Evolutionary conservation across 2,113 vertebrate species (phyloP), one percentile per base, ranked within the genome.

Genomic region (Oostethus manadensis): DNA sequence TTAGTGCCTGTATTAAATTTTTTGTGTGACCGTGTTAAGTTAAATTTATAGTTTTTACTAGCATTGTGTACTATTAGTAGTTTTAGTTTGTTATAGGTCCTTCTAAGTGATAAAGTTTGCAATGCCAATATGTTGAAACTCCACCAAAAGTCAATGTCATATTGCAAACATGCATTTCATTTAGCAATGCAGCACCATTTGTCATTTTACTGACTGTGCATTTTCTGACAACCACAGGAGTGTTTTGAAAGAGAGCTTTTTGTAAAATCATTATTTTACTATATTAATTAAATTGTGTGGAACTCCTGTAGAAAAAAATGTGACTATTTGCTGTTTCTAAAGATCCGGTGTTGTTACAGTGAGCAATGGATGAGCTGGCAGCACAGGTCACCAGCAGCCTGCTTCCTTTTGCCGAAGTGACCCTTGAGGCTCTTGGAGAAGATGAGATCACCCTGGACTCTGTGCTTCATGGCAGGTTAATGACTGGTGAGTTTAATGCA

Each of bases 301-400:
- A 33, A 33, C 17, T 10, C 29, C 13, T 14, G 9, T 15, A 38
- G 4, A 18, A 14, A 38, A 51, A 18, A 54, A 38, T 8, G 18
- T 20, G 10, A 54, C 11, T 53, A 35, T 10, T 4, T 8, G 8
- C 46, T 61, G 1, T 68, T 51, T 50, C 15, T 62, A 54, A 11
- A 10, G 71, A 42, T 58, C 5, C 6, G 60, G 0, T 68, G 40
- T 60, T 64, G 17, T 67, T 60, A 18, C 79, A 89, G 86, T 87
- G 64, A 89, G 92, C 72, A 71, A 98, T 98, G 96, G 85, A 74
- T 90, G 91, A 95, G 78, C 85, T 97, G 78, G 83, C 78, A 0
- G 94, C 95, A 45, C 92, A 92, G 71, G 92, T 95, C 85, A 95
- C 92, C n/a, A 94, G 96, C 88, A 88, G 88, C 74, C 86, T 99